Evolutionary conservation across 2,113 vertebrate species (phyloP).

Genomic region (Lathamus discolor): DNA sequence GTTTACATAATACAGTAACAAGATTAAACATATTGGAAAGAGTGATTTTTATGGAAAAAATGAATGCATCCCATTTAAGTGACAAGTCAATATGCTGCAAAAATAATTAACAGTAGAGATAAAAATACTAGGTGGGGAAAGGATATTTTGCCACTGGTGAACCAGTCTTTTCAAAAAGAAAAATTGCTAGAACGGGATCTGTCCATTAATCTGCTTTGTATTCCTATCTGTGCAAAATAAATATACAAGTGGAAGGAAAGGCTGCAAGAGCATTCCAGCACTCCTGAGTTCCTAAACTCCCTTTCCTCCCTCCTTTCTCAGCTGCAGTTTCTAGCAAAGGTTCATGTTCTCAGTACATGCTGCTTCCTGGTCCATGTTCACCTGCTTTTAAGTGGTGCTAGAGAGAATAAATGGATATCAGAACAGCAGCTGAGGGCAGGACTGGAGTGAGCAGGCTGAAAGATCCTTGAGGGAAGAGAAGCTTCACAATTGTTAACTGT

Average conservation of each 20-base stretch:
- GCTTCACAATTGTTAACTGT: not conserved
- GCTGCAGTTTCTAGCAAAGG: not conserved
- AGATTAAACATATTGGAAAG: not conserved
- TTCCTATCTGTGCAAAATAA: not conserved
- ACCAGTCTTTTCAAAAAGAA: not conserved
- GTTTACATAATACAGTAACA: not conserved
- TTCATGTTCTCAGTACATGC: not conserved
- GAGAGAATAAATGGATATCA: not conserved
- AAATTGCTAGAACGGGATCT: not conserved
- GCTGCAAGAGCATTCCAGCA: not conserved
- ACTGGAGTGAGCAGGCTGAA: not conserved
- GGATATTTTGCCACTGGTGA: not conserved
- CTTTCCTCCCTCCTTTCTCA: not conserved
- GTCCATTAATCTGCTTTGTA: not conserved
- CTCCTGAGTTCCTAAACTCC: not conserved
- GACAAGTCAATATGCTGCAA: not conserved
- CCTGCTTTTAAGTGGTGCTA: not conserved
- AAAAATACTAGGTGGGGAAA: not conserved
- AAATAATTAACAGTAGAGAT: not conserved
- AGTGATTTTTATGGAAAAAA: not conserved
- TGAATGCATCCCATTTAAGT: not conserved
- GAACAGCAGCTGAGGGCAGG: not conserved
- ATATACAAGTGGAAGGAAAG: not conserved
- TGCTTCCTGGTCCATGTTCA: not conserved
- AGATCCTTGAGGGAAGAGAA: slow-evolving; percentile 11